Base-by-base conservation (phyloP, 2,888 invertebrate genomes). In the Ormia ochracea region DNA sequence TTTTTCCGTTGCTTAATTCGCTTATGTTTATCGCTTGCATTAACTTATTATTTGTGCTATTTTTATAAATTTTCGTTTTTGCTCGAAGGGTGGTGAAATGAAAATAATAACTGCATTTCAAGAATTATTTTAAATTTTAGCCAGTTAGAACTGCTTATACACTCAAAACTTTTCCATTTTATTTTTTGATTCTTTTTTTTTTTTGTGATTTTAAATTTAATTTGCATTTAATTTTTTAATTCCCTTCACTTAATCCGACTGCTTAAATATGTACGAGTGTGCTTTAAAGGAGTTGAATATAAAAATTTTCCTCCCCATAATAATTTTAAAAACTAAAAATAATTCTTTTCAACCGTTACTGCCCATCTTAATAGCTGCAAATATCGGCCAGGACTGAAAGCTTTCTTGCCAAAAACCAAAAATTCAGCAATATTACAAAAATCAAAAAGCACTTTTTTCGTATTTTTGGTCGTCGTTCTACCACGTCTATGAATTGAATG, bases 341-440 rank as follows among this genome's bases (percentile, higher is more conserved):
- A 78, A 63, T 36, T 54, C 38, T 61, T 75, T 63, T 50, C 48
- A 66, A 72, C 72, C 80, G 80, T 61, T 76, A 54, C 23, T 80
- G 56, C 63, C 80, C 80, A 80, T 89, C 87, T 86, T 86, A 86
- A 87, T 88, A 86, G 88, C 85, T 86, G 87, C 86, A 83, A 87
- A 86, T 88, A 87, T 88, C 86, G 87, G 86, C 85, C 86, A 87
- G 87, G 87, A 89, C 88, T 89, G 86, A 88, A 82, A 87, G 88
- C 87, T 86, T 87, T 85, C 68, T 48, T 65, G 58, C 36, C 41
- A 45, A 50, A 68, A 59, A 23, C 5, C 54, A 68, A 41, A 43
- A 68, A 73, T 68, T 63, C 50, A 68, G 73, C 69, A 73, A 43
- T 28, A 54, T 66, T 31, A 61, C 1, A 59, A 65, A 43, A 59